Evolutionary conservation across 1,140 invertebrate genomes (phyloP).

Genomic region (Bombus difficillimus): DNA sequence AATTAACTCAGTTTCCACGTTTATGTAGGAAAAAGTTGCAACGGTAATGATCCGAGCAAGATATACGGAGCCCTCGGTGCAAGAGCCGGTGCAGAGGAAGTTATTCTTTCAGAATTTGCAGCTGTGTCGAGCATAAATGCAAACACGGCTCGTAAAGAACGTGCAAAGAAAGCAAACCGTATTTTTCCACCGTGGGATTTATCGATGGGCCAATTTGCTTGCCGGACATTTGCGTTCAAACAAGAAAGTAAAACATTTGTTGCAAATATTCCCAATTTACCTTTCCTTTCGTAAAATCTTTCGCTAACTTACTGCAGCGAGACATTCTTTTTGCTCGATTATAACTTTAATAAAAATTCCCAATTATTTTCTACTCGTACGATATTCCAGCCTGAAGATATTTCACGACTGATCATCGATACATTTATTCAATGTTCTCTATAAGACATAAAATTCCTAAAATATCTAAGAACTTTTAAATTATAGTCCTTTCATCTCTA

Average conservation of each 20-base stretch:
- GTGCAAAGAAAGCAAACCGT: slow-evolving; percentile 42
- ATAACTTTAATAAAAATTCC: background rate
- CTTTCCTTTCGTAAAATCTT: background rate
- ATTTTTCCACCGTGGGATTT: slow-evolving; percentile 34
- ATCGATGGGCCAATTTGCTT: slow-evolving; percentile 18
- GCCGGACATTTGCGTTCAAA: background rate
- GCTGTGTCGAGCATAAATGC: slow-evolving; percentile 25
- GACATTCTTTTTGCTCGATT: background rate
- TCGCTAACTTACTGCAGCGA: background rate
- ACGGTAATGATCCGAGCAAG: background rate
- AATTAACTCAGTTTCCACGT: background rate
- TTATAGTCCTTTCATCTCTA: too few species aligned
- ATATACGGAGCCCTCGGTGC: background rate
- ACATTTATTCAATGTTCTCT: background rate
- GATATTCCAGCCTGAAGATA: background rate
- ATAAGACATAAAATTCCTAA: too few species aligned
- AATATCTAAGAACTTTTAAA: background rate
- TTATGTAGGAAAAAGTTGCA: background rate
- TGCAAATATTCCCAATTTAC: background rate
- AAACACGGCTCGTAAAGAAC: slow-evolving; percentile 31
- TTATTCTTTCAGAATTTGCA: slow-evolving; percentile 44
- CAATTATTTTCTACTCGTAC: background rate
- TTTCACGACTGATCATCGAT: background rate
- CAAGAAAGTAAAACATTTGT: background rate
- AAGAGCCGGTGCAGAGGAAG: slow-evolving; percentile 13